Percentiles rank a stretch among this genome's conserved stretches.
Conservation (phyloP, 2,797 vertebrate species). For the Sebastes alutus region DNA sequence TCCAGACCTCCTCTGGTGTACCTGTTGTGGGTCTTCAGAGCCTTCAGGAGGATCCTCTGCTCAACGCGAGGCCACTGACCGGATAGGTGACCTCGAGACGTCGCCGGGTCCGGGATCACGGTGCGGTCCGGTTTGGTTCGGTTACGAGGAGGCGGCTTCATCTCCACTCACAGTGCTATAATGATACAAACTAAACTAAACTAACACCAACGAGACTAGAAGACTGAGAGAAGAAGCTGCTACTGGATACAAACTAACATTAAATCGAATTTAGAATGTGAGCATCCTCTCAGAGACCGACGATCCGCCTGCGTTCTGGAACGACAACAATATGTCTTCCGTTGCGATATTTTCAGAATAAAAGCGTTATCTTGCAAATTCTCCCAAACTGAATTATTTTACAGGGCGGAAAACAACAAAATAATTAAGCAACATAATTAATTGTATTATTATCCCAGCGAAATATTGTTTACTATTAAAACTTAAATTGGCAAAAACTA, state of each 20-base stretch:
- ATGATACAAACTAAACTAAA: neutral
- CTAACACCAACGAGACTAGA: neutral
- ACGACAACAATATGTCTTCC: neutral
- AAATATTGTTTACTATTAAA: too few relatives aligned
- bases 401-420: neutral
- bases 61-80: constrained; percentile 52
- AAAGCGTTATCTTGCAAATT: neutral
- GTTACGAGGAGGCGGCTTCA: constrained; percentile 67
- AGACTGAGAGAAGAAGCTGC: neutral
- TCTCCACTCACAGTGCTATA: neutral
- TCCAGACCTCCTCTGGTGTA: neutral
- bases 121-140: constrained; percentile 37
- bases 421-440: neutral
- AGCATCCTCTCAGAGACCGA: too few relatives aligned
- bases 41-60: constrained; percentile 38
- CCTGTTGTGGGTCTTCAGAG: constrained; percentile 39
- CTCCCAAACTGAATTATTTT: neutral
- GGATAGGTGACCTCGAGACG: neutral
- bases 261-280: too few relatives aligned
- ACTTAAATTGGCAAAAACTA: too few relatives aligned
- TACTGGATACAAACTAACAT: too few relatives aligned
- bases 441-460: too few relatives aligned
- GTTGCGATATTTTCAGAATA: neutral
- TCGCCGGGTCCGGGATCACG: neutral
- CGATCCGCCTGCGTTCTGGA: too few relatives aligned